Base-by-base conservation (phyloP, 2,888 invertebrate genomes). In the Criorhina ranunculi region DNA sequence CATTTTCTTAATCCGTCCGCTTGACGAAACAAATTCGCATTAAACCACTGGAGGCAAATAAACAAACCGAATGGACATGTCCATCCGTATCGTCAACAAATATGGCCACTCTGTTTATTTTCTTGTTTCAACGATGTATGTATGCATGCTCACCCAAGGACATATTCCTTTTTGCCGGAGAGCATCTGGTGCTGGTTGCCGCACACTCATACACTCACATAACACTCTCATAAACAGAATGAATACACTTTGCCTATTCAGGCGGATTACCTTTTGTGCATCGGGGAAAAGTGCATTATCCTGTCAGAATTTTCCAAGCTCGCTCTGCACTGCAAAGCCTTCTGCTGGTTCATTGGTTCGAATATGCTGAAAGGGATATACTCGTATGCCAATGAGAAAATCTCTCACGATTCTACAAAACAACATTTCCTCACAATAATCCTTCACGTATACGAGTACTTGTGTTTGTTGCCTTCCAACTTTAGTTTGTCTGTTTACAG, bases 251-350 rank as follows among this genome's bases (percentile, higher is more conserved):
- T 83, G 69, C 62, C 83, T 79, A 83, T 69, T 62, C 73, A 83
- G 49, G 78, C 73, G 62, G 37, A 78, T 83, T 78, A 77, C 67
- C 67, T 57, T 78, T 69, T 78, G 78, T 83, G 69, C 62, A 67
- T 83, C 42, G 72, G 67, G 44, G 69, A 57, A 78, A 73, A 79
- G 57, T 73, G 40, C 73, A 83, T 83, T 83, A 83, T 78, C 78
- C 78, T 83, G 69, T 62, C 73, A 67, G 67, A 42, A 53, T 29
- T 72, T 77, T 66, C 57, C 33, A 57, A 72, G 49, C 42, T 33
- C 55, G 12, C 49, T 42, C 60, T 15, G 29, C 24, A 24, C 24
- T 24, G 24, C 19, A 55, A 55, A 57, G 31, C 40, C 42, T 62
- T 64, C 62, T 64, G 73, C 46, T 67, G 66, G 76, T 76, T 76